Conservation (phyloP, 2,888 invertebrate genomes). For the Rhagonycha lutea region DNA sequence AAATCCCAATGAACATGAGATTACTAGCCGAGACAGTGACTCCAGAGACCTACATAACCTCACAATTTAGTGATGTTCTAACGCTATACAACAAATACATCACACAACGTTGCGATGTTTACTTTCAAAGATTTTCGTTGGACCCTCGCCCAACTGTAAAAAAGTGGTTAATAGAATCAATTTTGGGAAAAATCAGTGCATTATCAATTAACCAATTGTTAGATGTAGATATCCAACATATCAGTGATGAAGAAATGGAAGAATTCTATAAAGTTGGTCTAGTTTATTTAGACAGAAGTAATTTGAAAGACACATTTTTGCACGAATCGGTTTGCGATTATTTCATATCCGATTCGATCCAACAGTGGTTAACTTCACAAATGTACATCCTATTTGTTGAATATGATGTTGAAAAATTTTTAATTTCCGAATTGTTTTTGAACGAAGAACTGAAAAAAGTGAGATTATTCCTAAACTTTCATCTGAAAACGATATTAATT, state of each 20-base stretch:
- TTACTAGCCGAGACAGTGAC: conserved; percentile 20
- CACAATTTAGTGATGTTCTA: not conserved
- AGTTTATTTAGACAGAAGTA: conserved; percentile 6
- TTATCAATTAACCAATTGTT: conserved; percentile 6
- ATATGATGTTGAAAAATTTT: conserved; percentile 11
- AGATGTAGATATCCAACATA: not conserved
- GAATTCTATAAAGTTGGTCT: conserved; percentile 21
- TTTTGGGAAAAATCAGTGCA: not conserved
- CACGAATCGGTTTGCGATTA: conserved; percentile 22
- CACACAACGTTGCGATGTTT: conserved; percentile 5
- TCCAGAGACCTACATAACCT: not conserved
- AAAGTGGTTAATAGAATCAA: conserved; percentile 4
- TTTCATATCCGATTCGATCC: conserved; percentile 6
- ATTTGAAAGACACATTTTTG: conserved; percentile 3
- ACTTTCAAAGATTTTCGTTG: conserved; percentile 9
- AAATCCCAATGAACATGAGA: conserved; percentile 19
- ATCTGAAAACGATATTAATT: not conserved
- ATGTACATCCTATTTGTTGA: not conserved
- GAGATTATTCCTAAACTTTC: conserved; percentile 14
- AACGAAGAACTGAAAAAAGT: conserved; percentile 5
- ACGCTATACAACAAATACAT: conserved; percentile 7
- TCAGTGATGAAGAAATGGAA: not conserved
- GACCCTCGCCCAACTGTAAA: not conserved
- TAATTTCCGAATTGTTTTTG: conserved; percentile 4
- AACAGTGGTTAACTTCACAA: conserved; percentile 7